A percentile compares a stretch with the other conserved stretches of the same genome.
Evolutionary conservation across 2,888 invertebrate species (phyloP).

Genomic region (Chalcosyrphus nemorum): DNA sequence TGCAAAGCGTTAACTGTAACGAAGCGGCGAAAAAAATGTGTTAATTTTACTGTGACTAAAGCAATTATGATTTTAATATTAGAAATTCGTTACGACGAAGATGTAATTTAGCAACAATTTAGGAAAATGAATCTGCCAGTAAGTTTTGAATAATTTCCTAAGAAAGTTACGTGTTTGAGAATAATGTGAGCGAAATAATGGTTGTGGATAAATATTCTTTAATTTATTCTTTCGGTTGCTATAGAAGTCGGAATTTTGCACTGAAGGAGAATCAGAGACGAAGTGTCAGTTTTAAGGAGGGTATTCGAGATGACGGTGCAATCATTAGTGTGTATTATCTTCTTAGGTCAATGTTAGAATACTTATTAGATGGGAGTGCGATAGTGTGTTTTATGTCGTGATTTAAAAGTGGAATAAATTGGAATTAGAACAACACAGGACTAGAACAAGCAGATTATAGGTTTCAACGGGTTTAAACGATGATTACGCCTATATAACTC

Average conservation of each 20-base stretch:
- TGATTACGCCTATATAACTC: too few relatives aligned
- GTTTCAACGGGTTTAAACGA: too few relatives aligned
- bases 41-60: constrained; percentile 12
- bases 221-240: background rate
- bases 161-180: background rate
- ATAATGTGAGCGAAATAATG: background rate
- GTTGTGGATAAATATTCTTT: background rate
- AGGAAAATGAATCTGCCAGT: background rate
- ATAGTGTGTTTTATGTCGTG: too few relatives aligned
- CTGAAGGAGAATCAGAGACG: too few relatives aligned
- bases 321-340: too few relatives aligned
- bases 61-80: background rate
- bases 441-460: too few relatives aligned
- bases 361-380: too few relatives aligned
- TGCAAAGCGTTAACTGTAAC: constrained; percentile 4
- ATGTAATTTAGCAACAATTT: background rate
- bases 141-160: background rate
- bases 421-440: too few relatives aligned
- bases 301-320: too few relatives aligned
- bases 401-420: too few relatives aligned
- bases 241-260: background rate
- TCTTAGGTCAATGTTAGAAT: too few relatives aligned
- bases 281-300: background rate
- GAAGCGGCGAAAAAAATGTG: constrained; percentile 4
- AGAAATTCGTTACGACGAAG: background rate